These are phyloP conservation scores for Acromyrmex charruanus DNA, from an alignment of 1,140 invertebrate genomes.

Conservation along the genomic window DNA sequence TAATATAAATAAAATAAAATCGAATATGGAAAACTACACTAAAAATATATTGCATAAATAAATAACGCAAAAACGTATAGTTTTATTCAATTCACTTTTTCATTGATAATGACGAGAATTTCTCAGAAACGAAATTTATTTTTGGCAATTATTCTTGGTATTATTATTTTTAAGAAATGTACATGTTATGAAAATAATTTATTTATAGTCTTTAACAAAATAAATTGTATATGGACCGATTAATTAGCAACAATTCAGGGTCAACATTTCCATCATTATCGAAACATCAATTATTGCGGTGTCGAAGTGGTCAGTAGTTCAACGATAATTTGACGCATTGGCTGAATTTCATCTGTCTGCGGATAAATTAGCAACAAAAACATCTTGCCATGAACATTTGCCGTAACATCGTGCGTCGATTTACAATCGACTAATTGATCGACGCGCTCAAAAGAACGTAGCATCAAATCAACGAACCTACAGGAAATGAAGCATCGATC, in stretches of 20 bases:
- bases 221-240: not conserved
- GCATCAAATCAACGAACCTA: not conserved
- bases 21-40: not conserved
- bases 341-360: conserved; percentile 14
- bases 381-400: conserved; percentile 1
- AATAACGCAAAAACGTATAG: not conserved
- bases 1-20: conserved; percentile 1
- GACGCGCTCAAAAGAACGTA: conserved; percentile 29
- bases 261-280: conserved; percentile 42
- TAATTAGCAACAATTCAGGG: conserved; percentile 15
- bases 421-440: conserved; percentile 25
- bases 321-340: conserved; percentile 35
- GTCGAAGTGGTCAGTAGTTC: not conserved
- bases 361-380: conserved; percentile 45
- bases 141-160: not conserved
- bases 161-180: not conserved
- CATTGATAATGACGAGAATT: not conserved
- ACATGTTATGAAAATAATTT: not conserved
- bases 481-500: conserved; percentile 49
- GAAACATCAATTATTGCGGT: conserved; percentile 42
- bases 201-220: not conserved
- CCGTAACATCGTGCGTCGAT: conserved; percentile 21
- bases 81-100: not conserved
- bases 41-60: not conserved
- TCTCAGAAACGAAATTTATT: not conserved